phyloP scores from a whole-genome alignment of 2,113 vertebrate genomes.

The Hyperoodon ampullatus region DNA sequence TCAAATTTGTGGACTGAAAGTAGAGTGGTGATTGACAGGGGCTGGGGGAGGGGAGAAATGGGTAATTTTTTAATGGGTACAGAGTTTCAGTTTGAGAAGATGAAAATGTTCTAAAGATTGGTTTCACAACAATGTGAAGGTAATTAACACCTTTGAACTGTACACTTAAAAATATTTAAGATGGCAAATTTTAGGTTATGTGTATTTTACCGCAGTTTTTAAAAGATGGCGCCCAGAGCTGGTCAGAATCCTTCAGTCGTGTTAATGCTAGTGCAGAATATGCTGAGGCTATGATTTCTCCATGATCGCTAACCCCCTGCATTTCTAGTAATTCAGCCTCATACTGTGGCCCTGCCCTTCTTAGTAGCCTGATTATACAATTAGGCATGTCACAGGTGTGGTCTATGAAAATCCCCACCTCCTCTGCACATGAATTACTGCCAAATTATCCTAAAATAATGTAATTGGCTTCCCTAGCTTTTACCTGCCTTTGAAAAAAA shows the following conservation, averaged over 20 bases:
- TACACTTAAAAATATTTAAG: constrained; percentile 28
- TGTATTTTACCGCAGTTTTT: neutral
- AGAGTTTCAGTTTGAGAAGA: constrained; percentile 42
- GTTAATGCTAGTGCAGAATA: neutral
- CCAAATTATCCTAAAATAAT: constrained; percentile 15
- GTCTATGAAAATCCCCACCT: neutral
- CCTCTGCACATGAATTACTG: neutral
- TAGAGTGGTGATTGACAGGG: neutral
- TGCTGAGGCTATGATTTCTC: neutral
- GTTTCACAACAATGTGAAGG: neutral
- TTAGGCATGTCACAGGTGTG: neutral
- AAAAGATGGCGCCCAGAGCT: neutral
- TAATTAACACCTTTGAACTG: neutral
- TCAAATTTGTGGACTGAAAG: neutral
- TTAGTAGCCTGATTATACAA: neutral
- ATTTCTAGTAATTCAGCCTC: neutral
- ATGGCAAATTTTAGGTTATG: neutral
- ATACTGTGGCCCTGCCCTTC: neutral
- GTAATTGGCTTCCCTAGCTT: constrained; percentile 14
- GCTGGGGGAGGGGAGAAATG: neutral
- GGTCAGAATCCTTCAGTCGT: neutral
- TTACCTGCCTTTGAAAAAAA: constrained; percentile 23
- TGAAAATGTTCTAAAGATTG: constrained; percentile 1
- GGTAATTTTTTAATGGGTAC: neutral
- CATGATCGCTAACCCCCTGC: neutral